Conservation (phyloP, 2,888 invertebrate species). For the Papilio protenor region DNA sequence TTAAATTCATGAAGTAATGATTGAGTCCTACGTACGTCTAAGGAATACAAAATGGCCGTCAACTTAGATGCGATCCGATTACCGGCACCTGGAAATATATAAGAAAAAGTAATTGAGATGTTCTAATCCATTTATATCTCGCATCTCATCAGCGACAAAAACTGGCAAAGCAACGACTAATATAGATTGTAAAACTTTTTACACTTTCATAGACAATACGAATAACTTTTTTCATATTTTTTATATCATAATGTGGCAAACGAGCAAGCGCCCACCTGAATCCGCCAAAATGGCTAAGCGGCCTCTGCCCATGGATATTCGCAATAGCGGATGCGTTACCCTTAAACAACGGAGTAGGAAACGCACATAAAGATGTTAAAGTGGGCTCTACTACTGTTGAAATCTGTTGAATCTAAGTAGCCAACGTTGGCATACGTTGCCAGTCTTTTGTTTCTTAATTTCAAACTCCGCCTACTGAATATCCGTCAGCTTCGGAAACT, state of each 20-base stretch:
- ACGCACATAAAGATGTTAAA: too few species aligned
- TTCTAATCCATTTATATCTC: conserved; percentile 36
- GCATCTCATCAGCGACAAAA: conserved; percentile 34
- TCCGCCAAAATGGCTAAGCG: too few species aligned
- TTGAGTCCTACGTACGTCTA: conserved; percentile 55
- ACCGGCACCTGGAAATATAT: conserved; percentile 42
- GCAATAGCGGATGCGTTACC: too few species aligned
- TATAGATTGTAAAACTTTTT: background rate
- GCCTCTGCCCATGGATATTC: too few species aligned
- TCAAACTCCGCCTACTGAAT: background rate
- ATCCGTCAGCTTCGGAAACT: background rate
- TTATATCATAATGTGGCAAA: too few species aligned
- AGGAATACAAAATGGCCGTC: conserved; percentile 44
- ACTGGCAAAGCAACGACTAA: background rate
- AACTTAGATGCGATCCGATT: conserved; percentile 41
- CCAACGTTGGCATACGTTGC: background rate
- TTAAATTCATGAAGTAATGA: conserved; percentile 74
- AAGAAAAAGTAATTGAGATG: conserved; percentile 43
- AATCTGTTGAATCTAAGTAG: background rate
- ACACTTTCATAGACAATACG: background rate
- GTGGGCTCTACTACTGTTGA: too few species aligned
- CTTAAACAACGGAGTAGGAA: too few species aligned
- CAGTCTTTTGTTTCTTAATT: background rate
- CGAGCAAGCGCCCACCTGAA: too few species aligned
- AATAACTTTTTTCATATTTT: background rate